Evolutionary conservation across 2,113 vertebrate genomes (phyloP).

Genomic region (Capreolus pygargus): DNA sequence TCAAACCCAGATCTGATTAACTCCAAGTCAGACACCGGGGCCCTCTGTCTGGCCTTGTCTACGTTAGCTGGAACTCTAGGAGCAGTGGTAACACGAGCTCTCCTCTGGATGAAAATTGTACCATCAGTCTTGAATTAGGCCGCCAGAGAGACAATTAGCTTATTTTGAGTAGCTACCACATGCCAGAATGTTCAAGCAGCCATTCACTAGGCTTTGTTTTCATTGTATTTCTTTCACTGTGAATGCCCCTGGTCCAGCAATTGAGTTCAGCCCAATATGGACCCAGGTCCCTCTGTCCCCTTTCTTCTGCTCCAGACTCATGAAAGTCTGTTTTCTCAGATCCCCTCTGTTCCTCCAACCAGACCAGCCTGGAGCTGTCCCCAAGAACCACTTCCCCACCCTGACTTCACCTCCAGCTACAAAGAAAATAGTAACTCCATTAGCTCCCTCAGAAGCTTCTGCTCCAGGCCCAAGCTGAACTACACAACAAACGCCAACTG

Average conservation of each 20-base stretch:
- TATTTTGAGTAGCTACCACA: not conserved
- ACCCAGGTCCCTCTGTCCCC: not conserved
- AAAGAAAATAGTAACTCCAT: not conserved
- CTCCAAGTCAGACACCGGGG: not conserved
- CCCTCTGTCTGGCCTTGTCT: not conserved
- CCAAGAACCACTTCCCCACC: not conserved
- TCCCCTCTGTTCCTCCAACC: not conserved
- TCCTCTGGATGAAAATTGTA: not conserved
- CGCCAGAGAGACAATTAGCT: not conserved
- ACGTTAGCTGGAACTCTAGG: not conserved
- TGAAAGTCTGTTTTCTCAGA: not conserved
- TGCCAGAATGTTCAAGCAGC: not conserved
- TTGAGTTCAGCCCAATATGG: not conserved
- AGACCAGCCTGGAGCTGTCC: not conserved
- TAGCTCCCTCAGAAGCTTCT: not conserved
- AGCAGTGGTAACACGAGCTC: not conserved
- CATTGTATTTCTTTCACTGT: not conserved
- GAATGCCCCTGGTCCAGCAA: not conserved
- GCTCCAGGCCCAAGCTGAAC: not conserved
- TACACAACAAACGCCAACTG: not conserved
- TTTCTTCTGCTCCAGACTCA: not conserved
- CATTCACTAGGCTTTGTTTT: not conserved
- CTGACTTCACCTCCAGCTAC: not conserved
- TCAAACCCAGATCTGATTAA: not conserved
- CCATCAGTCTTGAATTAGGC: not conserved